Conservation (phyloP, 2,113 vertebrate genomes). For the Gymnorhina tibicen region DNA sequence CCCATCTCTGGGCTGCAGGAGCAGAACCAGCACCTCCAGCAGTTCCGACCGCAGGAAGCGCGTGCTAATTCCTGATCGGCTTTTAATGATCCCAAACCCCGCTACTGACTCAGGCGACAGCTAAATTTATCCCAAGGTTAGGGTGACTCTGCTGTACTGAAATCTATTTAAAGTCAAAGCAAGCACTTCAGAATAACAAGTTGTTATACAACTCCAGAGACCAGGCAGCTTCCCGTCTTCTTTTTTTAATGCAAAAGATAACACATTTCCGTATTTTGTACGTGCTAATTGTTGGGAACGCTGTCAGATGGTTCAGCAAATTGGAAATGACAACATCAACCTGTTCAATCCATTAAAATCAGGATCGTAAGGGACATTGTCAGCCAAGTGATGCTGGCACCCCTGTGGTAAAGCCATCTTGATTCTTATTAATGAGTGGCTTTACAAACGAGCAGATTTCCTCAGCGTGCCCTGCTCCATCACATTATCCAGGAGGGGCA, state of each 20-base stretch:
- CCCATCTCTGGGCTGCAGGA: not conserved
- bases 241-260: slow-evolving; percentile 46
- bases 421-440: slow-evolving; percentile 60
- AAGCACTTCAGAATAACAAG: slow-evolving; percentile 28
- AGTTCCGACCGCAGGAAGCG: not conserved
- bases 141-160: slow-evolving; percentile 17
- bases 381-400: slow-evolving; percentile 48
- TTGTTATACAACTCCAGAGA: slow-evolving; percentile 17
- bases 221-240: slow-evolving; percentile 3
- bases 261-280: slow-evolving; percentile 54
- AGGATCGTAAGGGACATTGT: slow-evolving; percentile 56
- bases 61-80: not conserved
- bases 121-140: slow-evolving; percentile 63
- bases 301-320: slow-evolving; percentile 69
- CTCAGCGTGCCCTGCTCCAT: not conserved
- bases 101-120: slow-evolving; percentile 19
- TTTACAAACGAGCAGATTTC: slow-evolving; percentile 58
- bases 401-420: slow-evolving; percentile 63
- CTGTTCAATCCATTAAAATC: slow-evolving; percentile 69
- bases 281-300: slow-evolving; percentile 71
- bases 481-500: not conserved
- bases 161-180: slow-evolving; percentile 57
- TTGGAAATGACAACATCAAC: slow-evolving; percentile 77
- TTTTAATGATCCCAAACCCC: slow-evolving; percentile 49
- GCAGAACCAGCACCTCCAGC: not conserved